phyloP scores from a whole-genome alignment of 2,113 vertebrate species.

The Acinonyx jubatus region DNA sequence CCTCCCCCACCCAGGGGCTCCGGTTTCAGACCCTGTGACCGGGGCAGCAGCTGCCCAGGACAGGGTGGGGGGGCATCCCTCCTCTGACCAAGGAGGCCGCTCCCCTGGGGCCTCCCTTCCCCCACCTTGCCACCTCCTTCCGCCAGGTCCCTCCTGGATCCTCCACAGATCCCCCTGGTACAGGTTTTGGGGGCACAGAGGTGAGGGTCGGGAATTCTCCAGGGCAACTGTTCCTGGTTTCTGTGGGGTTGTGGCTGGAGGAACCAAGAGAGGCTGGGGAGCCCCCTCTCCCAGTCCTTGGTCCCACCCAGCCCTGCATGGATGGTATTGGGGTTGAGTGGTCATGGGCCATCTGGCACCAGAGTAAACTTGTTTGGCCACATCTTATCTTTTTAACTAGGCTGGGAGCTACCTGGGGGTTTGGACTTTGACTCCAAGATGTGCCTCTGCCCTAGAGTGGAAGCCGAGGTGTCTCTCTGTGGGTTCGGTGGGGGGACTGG shows the following conservation, averaged over 20 bases:
- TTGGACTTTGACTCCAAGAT: background rate
- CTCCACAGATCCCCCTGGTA: too few species aligned
- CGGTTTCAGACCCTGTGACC: constrained; percentile 60
- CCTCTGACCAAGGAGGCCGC: background rate
- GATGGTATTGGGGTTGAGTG: background rate
- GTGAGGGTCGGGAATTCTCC: background rate
- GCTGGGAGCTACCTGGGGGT: background rate
- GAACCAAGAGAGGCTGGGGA: background rate
- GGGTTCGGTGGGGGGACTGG: background rate
- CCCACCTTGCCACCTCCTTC: background rate
- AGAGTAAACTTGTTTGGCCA: background rate
- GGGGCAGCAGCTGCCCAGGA: constrained; percentile 45
- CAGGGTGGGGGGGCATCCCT: background rate
- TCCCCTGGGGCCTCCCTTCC: background rate
- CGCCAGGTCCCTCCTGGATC: background rate
- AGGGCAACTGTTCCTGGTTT: background rate
- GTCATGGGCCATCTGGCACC: background rate
- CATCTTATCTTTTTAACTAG: background rate
- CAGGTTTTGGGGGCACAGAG: background rate
- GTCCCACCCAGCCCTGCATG: background rate
- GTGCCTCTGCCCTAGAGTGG: background rate
- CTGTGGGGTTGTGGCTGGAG: background rate
- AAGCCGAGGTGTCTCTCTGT: background rate
- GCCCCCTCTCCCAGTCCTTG: background rate
- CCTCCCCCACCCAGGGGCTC: constrained; percentile 40